Evolutionary conservation across 2,797 vertebrate genomes (phyloP).

Genomic region (Neostethus bicornis): DNA sequence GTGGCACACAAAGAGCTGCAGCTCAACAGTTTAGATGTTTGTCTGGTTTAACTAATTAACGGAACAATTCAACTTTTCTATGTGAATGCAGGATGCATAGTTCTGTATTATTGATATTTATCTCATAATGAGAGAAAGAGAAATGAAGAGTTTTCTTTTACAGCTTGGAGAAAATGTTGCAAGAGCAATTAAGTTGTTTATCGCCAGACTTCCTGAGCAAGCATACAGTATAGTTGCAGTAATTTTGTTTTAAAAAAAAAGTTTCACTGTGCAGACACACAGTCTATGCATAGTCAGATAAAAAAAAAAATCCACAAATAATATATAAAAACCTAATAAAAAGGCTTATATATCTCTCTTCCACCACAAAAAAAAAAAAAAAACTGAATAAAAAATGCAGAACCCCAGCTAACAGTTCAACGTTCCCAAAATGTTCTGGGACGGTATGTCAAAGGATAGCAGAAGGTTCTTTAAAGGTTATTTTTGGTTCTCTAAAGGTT

Average conservation of each 20-base stretch:
- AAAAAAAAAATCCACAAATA: constrained; percentile 3
- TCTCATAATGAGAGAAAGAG: background rate
- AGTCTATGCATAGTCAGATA: constrained; percentile 10
- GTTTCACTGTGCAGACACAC: constrained; percentile 6
- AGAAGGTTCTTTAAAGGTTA: no score
- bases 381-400: no score
- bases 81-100: constrained; percentile 5
- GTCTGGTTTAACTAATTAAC: background rate
- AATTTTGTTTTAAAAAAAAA: constrained; percentile 14
- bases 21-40: no score
- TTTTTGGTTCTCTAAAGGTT: no score
- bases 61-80: constrained; percentile 13
- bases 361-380: no score
- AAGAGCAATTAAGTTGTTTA: background rate
- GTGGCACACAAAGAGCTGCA: no score
- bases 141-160: constrained; percentile 2
- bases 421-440: no score
- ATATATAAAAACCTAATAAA: no score
- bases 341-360: no score
- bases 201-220: constrained; percentile 16
- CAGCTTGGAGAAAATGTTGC: constrained; percentile 6
- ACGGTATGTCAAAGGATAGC: no score
- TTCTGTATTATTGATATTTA: constrained; percentile 1
- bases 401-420: no score
- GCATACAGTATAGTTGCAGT: constrained; percentile 5